Conservation (phyloP, 1,140 invertebrate genomes). For the Pseudomyrmex gracilis region DNA sequence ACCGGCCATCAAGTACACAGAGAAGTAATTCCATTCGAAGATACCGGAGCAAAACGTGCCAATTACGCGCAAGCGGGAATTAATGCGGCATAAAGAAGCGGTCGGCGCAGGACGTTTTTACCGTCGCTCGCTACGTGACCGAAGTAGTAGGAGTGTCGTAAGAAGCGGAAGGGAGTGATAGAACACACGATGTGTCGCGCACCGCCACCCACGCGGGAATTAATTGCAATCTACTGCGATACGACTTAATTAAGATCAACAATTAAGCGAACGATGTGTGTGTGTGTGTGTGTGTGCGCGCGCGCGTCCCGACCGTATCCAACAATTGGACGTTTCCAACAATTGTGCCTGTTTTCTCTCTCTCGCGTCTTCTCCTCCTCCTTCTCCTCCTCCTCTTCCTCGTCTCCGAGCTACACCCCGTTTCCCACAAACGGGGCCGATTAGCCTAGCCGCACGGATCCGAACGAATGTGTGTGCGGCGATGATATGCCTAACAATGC, state of each 20-base stretch:
- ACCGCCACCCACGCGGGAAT: conserved; percentile 50
- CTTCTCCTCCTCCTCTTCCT: background rate
- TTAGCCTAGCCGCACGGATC: conserved; percentile 27
- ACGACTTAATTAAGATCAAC: conserved; percentile 74
- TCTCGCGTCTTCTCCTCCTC: background rate
- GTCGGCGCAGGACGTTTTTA: conserved; percentile 35
- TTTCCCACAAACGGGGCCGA: conserved; percentile 50
- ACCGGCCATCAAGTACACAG: conserved; percentile 8
- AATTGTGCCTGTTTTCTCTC: conserved; percentile 33
- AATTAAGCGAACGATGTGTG: conserved; percentile 54
- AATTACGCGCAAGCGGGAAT: conserved; percentile 63
- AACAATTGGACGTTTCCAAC: conserved; percentile 34
- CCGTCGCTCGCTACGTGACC: conserved; percentile 52
- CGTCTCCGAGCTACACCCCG: background rate
- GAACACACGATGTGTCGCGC: conserved; percentile 57
- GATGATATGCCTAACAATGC: conserved; percentile 37
- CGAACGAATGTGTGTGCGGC: conserved; percentile 2
- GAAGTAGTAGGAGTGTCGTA: background rate
- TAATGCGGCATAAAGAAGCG: conserved; percentile 56
- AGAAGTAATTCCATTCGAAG: conserved; percentile 52
- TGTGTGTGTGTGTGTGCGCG: conserved; percentile 11
- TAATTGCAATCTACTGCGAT: conserved; percentile 69
- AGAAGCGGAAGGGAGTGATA: conserved; percentile 57
- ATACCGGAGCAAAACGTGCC: conserved; percentile 55
- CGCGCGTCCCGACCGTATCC: background rate